Percentiles rank a stretch among this genome's conserved stretches.
Conservation (phyloP, 2,797 vertebrate genomes). For the Premnoplex brunnescens region DNA sequence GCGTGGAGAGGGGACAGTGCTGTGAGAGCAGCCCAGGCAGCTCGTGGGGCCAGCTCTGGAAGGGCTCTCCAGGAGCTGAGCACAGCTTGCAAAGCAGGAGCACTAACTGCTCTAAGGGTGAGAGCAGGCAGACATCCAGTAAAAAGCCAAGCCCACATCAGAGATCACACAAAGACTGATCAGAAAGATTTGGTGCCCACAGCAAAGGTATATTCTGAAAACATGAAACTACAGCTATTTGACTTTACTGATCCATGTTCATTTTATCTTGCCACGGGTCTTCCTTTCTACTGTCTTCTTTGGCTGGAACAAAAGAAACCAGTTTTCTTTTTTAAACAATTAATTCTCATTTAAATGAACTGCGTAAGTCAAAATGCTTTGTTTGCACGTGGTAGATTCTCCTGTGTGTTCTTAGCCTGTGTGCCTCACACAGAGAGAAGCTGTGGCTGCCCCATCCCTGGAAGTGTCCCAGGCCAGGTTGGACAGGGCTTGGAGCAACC, state of each 20-base stretch:
- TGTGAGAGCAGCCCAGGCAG: slow-evolving; percentile 19
- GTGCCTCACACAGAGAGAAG: background rate
- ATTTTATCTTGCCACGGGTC: slow-evolving; percentile 68
- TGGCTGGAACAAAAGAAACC: slow-evolving; percentile 74
- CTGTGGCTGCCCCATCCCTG: background rate
- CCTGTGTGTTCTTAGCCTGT: background rate
- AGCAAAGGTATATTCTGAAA: slow-evolving; percentile 23
- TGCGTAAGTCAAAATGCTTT: background rate
- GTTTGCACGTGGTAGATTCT: background rate
- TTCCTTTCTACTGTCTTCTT: slow-evolving; percentile 72
- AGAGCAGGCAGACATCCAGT: slow-evolving; percentile 15
- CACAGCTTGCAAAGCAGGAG: slow-evolving; percentile 36
- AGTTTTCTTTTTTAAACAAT: slow-evolving; percentile 40
- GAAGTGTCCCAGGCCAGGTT: background rate
- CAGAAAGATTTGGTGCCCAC: slow-evolving; percentile 8
- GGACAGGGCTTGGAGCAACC: background rate
- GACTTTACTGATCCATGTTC: slow-evolving; percentile 59
- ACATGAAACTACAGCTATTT: slow-evolving; percentile 32
- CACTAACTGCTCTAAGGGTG: background rate
- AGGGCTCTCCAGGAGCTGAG: slow-evolving; percentile 19
- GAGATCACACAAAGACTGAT: background rate
- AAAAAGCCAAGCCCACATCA: background rate
- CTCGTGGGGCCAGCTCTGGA: background rate
- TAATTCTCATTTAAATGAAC: background rate
- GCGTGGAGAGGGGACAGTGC: background rate